These are phyloP conservation scores for Rhombomys opimus DNA, from an alignment of 2,113 vertebrate species.

Conservation along the genomic window DNA sequence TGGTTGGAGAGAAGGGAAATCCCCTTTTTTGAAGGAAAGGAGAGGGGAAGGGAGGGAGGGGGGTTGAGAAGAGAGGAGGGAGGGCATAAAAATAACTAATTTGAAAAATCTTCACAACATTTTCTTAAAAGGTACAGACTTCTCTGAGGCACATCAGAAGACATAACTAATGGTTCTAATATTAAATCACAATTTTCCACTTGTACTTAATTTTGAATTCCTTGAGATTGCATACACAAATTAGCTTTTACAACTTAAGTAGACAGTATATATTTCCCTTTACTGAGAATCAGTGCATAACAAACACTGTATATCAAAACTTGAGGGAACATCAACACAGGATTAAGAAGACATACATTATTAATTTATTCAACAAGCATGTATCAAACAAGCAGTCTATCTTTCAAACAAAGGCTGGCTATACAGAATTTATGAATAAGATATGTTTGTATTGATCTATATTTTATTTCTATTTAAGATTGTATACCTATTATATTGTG, in stretches of 20 bases:
- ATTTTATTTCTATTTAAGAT: conserved; percentile 44
- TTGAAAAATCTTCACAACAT: neutral
- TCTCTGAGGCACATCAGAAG: neutral
- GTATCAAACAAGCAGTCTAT: neutral
- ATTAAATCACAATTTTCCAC: neutral
- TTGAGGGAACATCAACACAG: neutral
- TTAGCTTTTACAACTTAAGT: neutral
- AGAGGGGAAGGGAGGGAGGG: too few species aligned
- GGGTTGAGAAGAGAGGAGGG: too few species aligned
- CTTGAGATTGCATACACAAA: neutral
- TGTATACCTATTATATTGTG: neutral
- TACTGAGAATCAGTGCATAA: neutral
- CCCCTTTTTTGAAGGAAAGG: too few species aligned
- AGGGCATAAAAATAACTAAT: too few species aligned
- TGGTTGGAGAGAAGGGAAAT: too few species aligned
- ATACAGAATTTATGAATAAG: neutral
- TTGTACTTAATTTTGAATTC: neutral
- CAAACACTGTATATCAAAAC: neutral
- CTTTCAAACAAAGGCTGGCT: neutral
- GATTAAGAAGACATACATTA: neutral
- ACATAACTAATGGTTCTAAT: neutral
- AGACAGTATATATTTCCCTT: neutral
- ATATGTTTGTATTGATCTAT: neutral
- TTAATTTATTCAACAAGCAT: neutral
- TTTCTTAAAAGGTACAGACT: neutral